A percentile compares a stretch with the other conserved stretches of the same genome.
phyloP scores from a whole-genome alignment of 37 sponge, comb jelly and placozoan genomes.

The Tethya wilhelma region DNA sequence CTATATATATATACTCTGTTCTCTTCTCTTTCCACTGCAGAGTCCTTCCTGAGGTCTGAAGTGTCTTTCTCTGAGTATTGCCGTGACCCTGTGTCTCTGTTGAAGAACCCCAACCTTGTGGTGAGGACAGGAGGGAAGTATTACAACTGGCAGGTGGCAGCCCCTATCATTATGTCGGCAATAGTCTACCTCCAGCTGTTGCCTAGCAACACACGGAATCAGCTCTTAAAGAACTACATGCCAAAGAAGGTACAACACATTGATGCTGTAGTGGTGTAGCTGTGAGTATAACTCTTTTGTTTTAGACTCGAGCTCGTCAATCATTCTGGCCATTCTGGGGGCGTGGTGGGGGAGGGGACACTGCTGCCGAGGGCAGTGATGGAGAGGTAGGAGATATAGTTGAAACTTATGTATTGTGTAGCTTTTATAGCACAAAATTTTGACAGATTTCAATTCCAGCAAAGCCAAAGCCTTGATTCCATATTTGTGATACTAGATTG shows the following conservation, averaged over 20 bases:
- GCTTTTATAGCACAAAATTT: no score
- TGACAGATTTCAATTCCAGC: no score
- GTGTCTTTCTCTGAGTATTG: conserved; percentile 74
- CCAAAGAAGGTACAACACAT: conserved; percentile 47
- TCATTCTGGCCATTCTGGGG: conserved; percentile 54
- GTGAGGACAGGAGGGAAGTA: conserved; percentile 73
- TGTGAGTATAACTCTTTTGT: not conserved
- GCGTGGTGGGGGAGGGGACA: not conserved
- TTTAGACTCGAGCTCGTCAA: not conserved
- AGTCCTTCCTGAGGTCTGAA: conserved; percentile 48
- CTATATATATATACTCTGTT: no score
- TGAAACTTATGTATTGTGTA: no score
- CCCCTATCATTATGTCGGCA: conserved; percentile 79
- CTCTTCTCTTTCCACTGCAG: no score
- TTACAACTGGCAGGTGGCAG: conserved; percentile 83
- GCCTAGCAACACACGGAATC: conserved; percentile 43
- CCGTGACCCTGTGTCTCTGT: conserved; percentile 23
- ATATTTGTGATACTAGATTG: no score
- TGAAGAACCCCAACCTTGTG: conserved; percentile 70
- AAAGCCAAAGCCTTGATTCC: no score
- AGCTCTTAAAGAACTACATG: conserved; percentile 44
- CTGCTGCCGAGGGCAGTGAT: not conserved
- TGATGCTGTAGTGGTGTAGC: not conserved
- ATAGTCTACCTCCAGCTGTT: conserved; percentile 70
- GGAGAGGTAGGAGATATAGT: not conserved